Percentiles rank a stretch among this genome's conserved stretches.
These are phyloP conservation scores for Polypterus bichir DNA, from an alignment of 2,113 vertebrate genomes.

Conservation along the genomic window DNA sequence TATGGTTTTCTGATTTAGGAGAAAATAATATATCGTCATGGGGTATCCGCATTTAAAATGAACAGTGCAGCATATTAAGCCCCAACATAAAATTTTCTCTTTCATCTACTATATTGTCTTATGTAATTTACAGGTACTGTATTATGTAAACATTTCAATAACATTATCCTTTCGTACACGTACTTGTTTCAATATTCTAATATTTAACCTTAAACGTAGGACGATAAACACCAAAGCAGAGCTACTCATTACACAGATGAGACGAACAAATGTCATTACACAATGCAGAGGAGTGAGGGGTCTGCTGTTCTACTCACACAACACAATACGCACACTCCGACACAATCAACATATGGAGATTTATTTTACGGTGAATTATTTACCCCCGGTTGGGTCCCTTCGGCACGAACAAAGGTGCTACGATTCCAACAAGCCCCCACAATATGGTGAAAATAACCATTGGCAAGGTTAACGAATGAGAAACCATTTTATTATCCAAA, in stretches of 20 bases:
- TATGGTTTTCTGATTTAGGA: no score
- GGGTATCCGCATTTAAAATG: no score
- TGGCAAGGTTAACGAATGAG: constrained; percentile 77
- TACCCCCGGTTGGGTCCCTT: constrained; percentile 94
- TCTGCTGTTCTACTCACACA: not conserved
- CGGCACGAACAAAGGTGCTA: constrained; percentile 88
- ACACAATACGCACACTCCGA: no score
- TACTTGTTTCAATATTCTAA: not conserved
- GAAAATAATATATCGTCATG: no score
- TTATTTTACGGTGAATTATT: constrained; percentile 19
- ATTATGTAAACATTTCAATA: no score
- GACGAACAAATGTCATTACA: not conserved
- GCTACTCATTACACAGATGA: not conserved
- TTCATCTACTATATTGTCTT: no score
- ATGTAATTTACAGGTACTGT: no score
- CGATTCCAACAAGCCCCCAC: constrained; percentile 83
- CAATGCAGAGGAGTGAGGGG: not conserved
- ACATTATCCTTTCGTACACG: no score
- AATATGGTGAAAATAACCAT: constrained; percentile 87
- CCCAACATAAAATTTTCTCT: no score
- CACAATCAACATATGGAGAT: not conserved
- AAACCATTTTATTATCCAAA: constrained; percentile 54
- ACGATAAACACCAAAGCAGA: not conserved
- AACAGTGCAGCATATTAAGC: no score
- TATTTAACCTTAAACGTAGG: not conserved